Percentiles rank a stretch among this genome's conserved stretches.
Conservation (phyloP, 1,140 invertebrate genomes). For the Drosophila setifemur region DNA sequence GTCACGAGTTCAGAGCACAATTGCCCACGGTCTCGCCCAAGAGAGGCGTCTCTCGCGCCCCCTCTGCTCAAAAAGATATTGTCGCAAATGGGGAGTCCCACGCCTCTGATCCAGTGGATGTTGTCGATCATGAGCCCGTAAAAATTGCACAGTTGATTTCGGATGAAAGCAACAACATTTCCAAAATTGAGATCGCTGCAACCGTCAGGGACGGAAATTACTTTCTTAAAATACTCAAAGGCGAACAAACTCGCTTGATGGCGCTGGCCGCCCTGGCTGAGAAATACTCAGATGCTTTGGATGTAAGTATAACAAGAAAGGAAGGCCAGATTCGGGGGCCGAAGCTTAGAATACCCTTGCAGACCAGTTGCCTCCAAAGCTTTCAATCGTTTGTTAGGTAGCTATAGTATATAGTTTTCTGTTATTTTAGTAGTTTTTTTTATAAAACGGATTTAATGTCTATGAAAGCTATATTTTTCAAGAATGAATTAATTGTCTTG, state of each 20-base stretch:
- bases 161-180: slow-evolving; percentile 29
- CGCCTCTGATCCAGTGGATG: slow-evolving; percentile 21
- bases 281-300: slow-evolving; percentile 85
- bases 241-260: slow-evolving; percentile 88
- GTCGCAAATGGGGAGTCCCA: background rate
- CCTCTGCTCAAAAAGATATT: slow-evolving; percentile 34
- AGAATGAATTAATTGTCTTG: no score
- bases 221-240: slow-evolving; percentile 89
- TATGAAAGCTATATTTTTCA: no score
- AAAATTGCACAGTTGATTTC: background rate
- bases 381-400: background rate
- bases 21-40: slow-evolving; percentile 88
- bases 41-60: slow-evolving; percentile 69
- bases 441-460: no score
- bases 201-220: slow-evolving; percentile 87
- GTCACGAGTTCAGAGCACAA: slow-evolving; percentile 93
- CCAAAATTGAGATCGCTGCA: slow-evolving; percentile 10
- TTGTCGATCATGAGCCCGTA: slow-evolving; percentile 49
- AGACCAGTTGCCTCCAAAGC: no score
- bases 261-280: slow-evolving; percentile 87
- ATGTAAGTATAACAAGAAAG: no score
- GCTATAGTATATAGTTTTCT: no score
- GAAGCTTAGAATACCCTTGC: no score
- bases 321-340: no score
- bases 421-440: background rate